Conservation (phyloP, 2,113 vertebrate genomes). For the Syrrhaptes paradoxus region DNA sequence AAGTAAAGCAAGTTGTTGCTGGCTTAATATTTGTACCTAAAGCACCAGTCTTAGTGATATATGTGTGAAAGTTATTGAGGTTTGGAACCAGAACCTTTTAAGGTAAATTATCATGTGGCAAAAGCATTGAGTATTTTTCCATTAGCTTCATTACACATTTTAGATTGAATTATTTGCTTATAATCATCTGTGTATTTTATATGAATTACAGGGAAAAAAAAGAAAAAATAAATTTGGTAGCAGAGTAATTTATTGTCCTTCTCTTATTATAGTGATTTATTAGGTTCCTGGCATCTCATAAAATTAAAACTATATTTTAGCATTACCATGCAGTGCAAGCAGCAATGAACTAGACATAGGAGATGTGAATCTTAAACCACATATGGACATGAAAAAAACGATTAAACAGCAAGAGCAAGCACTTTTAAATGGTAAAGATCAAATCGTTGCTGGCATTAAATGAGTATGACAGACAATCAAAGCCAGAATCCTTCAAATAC, state of each 20-base stretch:
- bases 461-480: not conserved
- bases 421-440: not conserved
- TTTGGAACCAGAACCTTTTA: not conserved
- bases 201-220: not conserved
- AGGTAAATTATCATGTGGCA: not conserved
- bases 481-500: not conserved
- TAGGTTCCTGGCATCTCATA: not conserved
- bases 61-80: not conserved
- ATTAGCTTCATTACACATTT: not conserved
- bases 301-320: constrained; percentile 29
- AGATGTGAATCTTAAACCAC: not conserved
- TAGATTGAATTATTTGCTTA: not conserved
- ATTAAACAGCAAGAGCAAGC: not conserved
- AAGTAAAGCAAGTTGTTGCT: not conserved
- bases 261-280: not conserved
- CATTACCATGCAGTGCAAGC: not conserved
- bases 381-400: not conserved
- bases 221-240: not conserved
- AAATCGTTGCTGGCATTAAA: not conserved
- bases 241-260: not conserved
- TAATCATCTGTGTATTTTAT: not conserved
- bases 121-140: not conserved
- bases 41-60: not conserved
- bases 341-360: not conserved
- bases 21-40: not conserved